Conservation (phyloP, 2,888 invertebrate species). For the Drosophila pullipes region DNA sequence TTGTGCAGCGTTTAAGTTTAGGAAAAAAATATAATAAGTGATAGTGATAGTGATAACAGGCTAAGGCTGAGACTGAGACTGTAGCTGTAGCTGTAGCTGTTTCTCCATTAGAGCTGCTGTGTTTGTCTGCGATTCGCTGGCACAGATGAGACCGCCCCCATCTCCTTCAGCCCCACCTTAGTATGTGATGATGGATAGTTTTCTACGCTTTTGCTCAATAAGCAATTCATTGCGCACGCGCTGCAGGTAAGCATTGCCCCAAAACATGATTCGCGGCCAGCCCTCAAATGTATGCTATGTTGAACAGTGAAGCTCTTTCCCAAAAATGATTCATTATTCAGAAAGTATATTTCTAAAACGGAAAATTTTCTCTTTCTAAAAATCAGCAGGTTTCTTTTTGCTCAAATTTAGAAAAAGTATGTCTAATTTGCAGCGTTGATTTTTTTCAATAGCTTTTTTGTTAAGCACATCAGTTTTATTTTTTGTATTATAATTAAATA, state of each 20-base stretch:
- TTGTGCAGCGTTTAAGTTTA: slow-evolving; percentile 21
- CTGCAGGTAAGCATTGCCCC: slow-evolving; percentile 63
- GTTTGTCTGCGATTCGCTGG: slow-evolving; percentile 7
- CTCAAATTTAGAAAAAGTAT: no score
- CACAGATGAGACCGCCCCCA: slow-evolving; percentile 23
- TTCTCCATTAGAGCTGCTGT: slow-evolving; percentile 45
- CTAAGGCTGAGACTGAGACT: background rate
- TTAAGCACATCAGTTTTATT: no score
- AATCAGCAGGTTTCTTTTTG: background rate
- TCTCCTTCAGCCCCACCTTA: slow-evolving; percentile 1
- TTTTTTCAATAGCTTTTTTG: no score
- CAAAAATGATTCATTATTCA: background rate
- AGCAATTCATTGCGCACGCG: slow-evolving; percentile 68
- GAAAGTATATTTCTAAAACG: background rate
- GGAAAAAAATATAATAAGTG: background rate
- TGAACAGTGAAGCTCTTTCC: background rate
- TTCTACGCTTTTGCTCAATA: slow-evolving; percentile 66
- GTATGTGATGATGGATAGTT: slow-evolving; percentile 69
- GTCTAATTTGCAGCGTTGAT: no score
- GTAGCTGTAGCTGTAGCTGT: background rate
- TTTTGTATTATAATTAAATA: no score
- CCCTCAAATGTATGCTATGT: slow-evolving; percentile 55
- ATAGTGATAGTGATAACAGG: background rate
- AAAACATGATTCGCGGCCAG: slow-evolving; percentile 13
- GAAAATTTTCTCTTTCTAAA: background rate